A percentile compares a stretch with the other conserved stretches of the same genome.
phyloP scores from a whole-genome alignment of 2,797 vertebrate species.

The Pangasius larnaudii region DNA sequence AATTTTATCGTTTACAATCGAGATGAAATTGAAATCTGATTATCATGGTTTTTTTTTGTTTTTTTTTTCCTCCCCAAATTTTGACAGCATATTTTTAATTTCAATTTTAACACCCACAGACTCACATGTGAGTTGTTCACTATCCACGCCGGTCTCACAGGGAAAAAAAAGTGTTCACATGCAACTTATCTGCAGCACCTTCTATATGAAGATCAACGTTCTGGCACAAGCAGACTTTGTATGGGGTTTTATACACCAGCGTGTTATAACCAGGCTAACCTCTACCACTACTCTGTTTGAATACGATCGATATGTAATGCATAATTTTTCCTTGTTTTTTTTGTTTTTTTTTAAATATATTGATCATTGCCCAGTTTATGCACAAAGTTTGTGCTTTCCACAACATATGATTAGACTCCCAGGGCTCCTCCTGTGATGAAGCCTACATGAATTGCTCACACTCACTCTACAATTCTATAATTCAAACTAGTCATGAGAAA shows the following conservation, averaged over 20 bases:
- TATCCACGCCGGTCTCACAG: neutral
- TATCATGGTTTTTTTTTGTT: neutral
- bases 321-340: neutral
- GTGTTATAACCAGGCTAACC: neutral
- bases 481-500: neutral
- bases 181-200: neutral
- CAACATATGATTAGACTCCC: neutral
- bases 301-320: neutral
- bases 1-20: neutral
- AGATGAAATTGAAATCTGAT: neutral
- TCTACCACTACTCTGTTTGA: neutral
- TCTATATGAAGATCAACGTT: neutral
- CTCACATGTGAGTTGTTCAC: neutral
- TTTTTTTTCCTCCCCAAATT: neutral
- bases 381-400: neutral
- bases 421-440: neutral
- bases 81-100: neutral
- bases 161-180: neutral
- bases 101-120: neutral
- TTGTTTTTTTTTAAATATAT: no score
- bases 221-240: neutral
- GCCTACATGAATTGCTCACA: neutral
- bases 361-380: no score
- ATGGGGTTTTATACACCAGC: neutral
- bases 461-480: neutral